phyloP scores from a whole-genome alignment of 2,797 vertebrate genomes.

The Hephaestus fuliginosus region DNA sequence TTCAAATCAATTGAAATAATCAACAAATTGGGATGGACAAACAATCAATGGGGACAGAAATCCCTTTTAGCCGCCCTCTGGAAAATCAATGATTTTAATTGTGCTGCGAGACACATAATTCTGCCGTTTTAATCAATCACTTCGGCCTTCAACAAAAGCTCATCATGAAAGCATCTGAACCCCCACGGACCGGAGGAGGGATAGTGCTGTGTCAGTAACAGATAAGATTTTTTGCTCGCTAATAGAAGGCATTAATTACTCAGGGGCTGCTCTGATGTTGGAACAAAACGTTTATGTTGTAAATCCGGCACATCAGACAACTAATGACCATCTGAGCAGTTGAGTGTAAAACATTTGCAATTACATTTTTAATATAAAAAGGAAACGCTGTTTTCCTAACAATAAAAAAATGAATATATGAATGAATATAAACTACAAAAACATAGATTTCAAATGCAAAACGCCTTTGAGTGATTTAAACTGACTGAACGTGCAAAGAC shows the following conservation, averaged over 20 bases:
- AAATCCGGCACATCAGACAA: slow-evolving; percentile 28
- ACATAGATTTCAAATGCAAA: not conserved
- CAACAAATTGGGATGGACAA: slow-evolving; percentile 69
- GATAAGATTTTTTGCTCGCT: slow-evolving; percentile 33
- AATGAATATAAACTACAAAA: not conserved
- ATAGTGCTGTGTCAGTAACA: slow-evolving; percentile 44
- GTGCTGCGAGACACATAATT: slow-evolving; percentile 63
- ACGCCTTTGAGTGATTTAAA: not conserved
- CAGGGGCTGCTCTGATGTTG: slow-evolving; percentile 12
- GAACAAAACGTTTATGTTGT: slow-evolving; percentile 38
- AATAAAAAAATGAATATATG: not conserved
- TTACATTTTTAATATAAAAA: slow-evolving; percentile 19
- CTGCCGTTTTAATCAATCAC: slow-evolving; percentile 63
- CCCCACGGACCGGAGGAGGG: slow-evolving; percentile 24
- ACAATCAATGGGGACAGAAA: slow-evolving; percentile 62
- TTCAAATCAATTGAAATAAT: slow-evolving; percentile 68
- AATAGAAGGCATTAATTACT: slow-evolving; percentile 41
- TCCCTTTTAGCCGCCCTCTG: slow-evolving; percentile 21
- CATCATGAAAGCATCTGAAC: slow-evolving; percentile 46
- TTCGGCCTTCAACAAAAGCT: slow-evolving; percentile 50
- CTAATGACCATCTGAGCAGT: slow-evolving; percentile 8
- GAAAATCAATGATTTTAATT: slow-evolving; percentile 74
- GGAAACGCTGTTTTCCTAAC: slow-evolving; percentile 4
- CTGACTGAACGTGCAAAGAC: not conserved
- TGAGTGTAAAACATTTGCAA: slow-evolving; percentile 24